These are phyloP conservation scores for Cynaeus angustus DNA, from an alignment of 2,888 invertebrate genomes.

Conservation along the genomic window DNA sequence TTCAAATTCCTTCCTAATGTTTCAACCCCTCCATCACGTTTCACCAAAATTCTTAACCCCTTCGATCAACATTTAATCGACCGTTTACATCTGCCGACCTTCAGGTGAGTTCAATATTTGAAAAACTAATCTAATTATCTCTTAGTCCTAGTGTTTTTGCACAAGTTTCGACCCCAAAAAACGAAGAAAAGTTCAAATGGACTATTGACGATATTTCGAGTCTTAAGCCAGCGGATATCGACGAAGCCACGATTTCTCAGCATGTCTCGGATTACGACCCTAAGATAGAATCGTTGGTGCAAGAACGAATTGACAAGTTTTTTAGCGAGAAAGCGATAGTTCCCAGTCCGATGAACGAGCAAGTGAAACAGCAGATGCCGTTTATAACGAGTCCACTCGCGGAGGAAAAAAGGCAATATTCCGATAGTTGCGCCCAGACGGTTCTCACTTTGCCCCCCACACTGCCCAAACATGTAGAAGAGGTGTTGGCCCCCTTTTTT, in stretches of 20 bases:
- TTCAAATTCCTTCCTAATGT: conserved; percentile 69
- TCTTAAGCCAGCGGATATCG: conserved; percentile 81
- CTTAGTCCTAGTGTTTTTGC: conserved; percentile 70
- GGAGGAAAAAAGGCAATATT: not conserved
- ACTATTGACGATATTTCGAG: conserved; percentile 81
- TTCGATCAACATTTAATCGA: conserved; percentile 80
- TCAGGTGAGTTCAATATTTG: conserved; percentile 74
- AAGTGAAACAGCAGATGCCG: conserved; percentile 18
- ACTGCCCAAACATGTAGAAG: conserved; percentile 78
- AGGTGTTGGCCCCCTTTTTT: conserved; percentile 77
- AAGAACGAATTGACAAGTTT: conserved; percentile 78
- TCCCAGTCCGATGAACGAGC: conserved; percentile 68
- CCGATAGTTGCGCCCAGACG: conserved; percentile 79
- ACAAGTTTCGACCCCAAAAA: conserved; percentile 67
- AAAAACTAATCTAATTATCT: conserved; percentile 11
- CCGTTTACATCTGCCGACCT: conserved; percentile 79
- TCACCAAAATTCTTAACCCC: conserved; percentile 78
- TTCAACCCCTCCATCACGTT: conserved; percentile 76
- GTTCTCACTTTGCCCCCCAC: conserved; percentile 77
- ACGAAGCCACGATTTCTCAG: conserved; percentile 77
- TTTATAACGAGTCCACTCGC: conserved; percentile 6
- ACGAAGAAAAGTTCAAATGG: conserved; percentile 77
- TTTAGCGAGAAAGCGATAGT: conserved; percentile 69
- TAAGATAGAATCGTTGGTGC: conserved; percentile 77
- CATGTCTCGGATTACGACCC: conserved; percentile 79